Evolutionary conservation across 2,797 vertebrate species (phyloP).

Genomic region (Mus spretus): DNA sequence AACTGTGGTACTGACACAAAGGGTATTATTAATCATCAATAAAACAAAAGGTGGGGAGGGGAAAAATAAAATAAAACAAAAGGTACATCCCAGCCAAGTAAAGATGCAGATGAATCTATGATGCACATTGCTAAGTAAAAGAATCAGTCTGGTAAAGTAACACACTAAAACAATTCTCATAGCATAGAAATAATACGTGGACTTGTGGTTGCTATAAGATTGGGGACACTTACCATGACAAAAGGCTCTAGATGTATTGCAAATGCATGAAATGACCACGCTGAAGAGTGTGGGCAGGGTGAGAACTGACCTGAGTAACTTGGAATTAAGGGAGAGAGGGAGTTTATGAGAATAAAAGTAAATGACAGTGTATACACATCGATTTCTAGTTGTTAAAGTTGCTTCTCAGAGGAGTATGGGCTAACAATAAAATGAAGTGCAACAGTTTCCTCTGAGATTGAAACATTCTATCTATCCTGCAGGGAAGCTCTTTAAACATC

Average conservation of each 20-base stretch:
- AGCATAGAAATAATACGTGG: background rate
- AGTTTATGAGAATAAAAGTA: background rate
- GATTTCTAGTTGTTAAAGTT: background rate
- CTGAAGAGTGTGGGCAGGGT: background rate
- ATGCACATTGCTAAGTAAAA: background rate
- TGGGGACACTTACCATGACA: background rate
- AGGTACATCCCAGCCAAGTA: background rate
- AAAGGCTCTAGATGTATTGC: background rate
- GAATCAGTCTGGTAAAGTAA: background rate
- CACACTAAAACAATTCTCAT: background rate
- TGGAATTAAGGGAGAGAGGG: background rate
- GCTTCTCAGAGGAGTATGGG: background rate
- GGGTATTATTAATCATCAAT: background rate
- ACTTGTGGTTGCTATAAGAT: background rate
- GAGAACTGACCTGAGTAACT: background rate
- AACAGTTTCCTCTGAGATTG: background rate
- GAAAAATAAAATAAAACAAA: background rate
- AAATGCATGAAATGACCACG: background rate
- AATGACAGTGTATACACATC: background rate
- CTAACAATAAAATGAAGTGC: background rate
- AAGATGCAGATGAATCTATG: background rate
- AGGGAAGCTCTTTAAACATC: background rate
- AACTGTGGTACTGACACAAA: background rate
- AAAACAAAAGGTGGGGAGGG: background rate
- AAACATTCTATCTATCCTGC: background rate